phyloP scores from a whole-genome alignment of 2,888 invertebrate genomes.

The Tenthredo scrophulariae region DNA sequence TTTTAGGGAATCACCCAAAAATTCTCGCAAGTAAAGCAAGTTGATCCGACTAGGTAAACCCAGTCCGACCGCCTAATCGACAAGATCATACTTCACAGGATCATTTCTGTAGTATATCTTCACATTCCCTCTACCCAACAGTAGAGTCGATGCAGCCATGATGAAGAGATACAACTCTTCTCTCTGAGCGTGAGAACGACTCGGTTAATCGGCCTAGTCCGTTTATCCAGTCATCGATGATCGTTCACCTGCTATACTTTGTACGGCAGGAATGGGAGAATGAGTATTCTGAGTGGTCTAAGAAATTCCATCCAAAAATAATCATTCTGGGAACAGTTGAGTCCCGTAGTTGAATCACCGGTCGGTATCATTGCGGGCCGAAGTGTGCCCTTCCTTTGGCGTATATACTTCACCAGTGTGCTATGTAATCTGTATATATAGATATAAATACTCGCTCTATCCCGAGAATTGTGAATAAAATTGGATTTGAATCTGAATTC shows the following conservation, averaged over 20 bases:
- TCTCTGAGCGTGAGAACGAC: slow-evolving; percentile 74
- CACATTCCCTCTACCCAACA: slow-evolving; percentile 79
- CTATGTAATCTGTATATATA: not conserved
- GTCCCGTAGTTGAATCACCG: not conserved
- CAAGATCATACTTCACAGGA: slow-evolving; percentile 82
- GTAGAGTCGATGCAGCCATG: slow-evolving; percentile 80
- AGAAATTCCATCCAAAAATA: slow-evolving; percentile 51
- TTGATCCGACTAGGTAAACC: not conserved
- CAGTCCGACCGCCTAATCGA: too few relatives aligned
- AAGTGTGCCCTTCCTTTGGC: not conserved
- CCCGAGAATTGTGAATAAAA: not conserved
- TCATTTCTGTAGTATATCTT: slow-evolving; percentile 86
- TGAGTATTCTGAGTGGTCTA: slow-evolving; percentile 72
- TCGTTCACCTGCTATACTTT: slow-evolving; percentile 70
- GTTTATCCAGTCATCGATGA: slow-evolving; percentile 71
- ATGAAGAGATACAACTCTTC: slow-evolving; percentile 80
- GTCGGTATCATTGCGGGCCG: not conserved
- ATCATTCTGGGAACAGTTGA: not conserved
- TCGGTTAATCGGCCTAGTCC: slow-evolving; percentile 60
- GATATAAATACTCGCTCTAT: not conserved
- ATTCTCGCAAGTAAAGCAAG: slow-evolving; percentile 31
- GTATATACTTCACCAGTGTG: too few relatives aligned
- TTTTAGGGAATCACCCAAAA: not conserved
- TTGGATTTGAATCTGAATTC: not conserved
- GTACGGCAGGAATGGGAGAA: slow-evolving; percentile 66